Evolutionary conservation across 2,888 invertebrate species (phyloP).

Genomic region (Physocephala rufipes): DNA sequence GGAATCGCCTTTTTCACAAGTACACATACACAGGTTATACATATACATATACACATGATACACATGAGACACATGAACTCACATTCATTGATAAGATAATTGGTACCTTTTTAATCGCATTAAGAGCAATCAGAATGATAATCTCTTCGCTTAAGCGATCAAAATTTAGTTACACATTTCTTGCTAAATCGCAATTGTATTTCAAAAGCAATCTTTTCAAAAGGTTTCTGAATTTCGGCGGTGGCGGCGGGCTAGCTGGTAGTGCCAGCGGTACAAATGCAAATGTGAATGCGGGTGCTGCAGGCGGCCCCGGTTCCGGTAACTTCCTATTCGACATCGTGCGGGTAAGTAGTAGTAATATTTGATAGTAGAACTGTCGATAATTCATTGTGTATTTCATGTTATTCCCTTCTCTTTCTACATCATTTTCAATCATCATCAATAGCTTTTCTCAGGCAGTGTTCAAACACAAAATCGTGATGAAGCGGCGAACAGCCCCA

Average conservation of each 20-base stretch:
- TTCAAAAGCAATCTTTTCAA: slow-evolving; percentile 59
- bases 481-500: slow-evolving; percentile 69
- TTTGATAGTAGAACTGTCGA: neutral
- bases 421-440: neutral
- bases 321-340: slow-evolving; percentile 91
- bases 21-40: no score
- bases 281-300: slow-evolving; percentile 51
- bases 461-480: slow-evolving; percentile 71
- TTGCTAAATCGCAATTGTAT: slow-evolving; percentile 23
- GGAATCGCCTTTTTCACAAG: no score
- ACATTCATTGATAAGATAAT: no score
- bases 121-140: neutral
- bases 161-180: slow-evolving; percentile 47
- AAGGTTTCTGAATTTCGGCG: slow-evolving; percentile 66
- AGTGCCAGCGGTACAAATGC: slow-evolving; percentile 49
- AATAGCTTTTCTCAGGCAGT: slow-evolving; percentile 85
- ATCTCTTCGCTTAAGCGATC: slow-evolving; percentile 14
- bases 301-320: slow-evolving; percentile 72
- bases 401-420: neutral
- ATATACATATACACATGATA: no score
- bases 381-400: neutral
- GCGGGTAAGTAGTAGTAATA: slow-evolving; percentile 78
- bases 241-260: slow-evolving; percentile 63
- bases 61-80: no score
- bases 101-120: neutral